Evolutionary conservation across 2,113 vertebrate genomes (phyloP).

Genomic region (Hoplias malabaricus): DNA sequence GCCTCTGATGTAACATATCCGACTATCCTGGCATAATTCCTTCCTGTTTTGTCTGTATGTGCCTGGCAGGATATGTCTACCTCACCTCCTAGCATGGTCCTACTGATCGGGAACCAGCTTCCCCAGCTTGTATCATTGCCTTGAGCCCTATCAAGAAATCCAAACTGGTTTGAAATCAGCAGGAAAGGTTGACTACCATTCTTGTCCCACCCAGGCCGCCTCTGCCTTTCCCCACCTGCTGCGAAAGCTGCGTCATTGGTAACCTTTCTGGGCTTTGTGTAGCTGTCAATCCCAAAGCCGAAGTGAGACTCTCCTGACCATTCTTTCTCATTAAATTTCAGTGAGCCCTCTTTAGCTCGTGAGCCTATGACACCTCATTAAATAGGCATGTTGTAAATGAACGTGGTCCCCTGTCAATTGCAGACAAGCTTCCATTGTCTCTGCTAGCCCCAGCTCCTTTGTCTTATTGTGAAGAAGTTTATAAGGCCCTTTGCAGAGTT

Average conservation of each 20-base stretch:
- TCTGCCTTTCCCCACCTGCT: background rate
- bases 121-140: background rate
- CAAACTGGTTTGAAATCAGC: background rate
- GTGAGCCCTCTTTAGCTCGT: background rate
- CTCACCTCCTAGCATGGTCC: background rate
- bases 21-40: background rate
- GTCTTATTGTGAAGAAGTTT: slow-evolving; percentile 22
- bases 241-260: slow-evolving; percentile 26
- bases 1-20: background rate
- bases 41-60: slow-evolving; percentile 7
- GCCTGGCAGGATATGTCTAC: slow-evolving; percentile 1
- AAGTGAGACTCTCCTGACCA: background rate
- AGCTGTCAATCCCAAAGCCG: slow-evolving; percentile 27
- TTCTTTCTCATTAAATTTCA: slow-evolving; percentile 11
- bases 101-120: background rate
- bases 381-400: slow-evolving; percentile 6
- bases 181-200: background rate
- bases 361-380: background rate
- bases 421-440: background rate
- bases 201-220: background rate
- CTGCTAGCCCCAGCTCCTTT: background rate
- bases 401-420: background rate
- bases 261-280: slow-evolving; percentile 51
- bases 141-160: background rate
- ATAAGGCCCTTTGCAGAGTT: background rate